Conservation (phyloP, 1,140 invertebrate genomes). For the Drosophila asahinai region DNA sequence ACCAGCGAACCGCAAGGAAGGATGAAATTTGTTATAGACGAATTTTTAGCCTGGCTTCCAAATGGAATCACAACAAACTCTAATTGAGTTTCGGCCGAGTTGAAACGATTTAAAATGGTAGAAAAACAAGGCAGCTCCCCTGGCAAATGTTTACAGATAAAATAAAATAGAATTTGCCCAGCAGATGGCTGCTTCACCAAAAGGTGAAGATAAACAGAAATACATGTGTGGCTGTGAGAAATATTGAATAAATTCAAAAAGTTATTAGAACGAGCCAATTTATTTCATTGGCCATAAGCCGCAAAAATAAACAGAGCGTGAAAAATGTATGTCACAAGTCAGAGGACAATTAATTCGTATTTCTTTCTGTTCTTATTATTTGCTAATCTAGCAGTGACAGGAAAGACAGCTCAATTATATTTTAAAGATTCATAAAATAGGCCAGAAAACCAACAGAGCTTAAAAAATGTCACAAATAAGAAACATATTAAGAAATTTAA, state of each 20-base stretch:
- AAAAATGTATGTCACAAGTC: background rate
- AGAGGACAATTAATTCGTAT: background rate
- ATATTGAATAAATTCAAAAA: slow-evolving; percentile 34
- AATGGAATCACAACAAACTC: slow-evolving; percentile 78
- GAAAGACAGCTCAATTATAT: background rate
- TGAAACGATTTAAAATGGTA: slow-evolving; percentile 63
- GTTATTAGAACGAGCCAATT: background rate
- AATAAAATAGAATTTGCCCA: slow-evolving; percentile 36
- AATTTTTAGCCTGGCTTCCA: slow-evolving; percentile 43
- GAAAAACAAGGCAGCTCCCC: slow-evolving; percentile 8
- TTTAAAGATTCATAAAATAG: too few relatives aligned
- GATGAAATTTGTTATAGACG: slow-evolving; percentile 38
- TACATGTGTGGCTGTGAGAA: background rate
- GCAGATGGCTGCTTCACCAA: slow-evolving; percentile 22
- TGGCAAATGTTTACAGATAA: slow-evolving; percentile 34
- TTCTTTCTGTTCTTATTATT: background rate
- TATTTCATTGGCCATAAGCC: background rate
- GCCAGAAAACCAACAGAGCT: fast-evolving
- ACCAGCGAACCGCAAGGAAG: slow-evolving; percentile 28
- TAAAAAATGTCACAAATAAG: background rate
- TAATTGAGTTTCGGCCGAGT: slow-evolving; percentile 70
- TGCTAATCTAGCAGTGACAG: background rate
- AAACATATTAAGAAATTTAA: background rate
- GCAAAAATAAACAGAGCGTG: background rate
- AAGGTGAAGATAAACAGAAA: slow-evolving; percentile 34